Percentiles rank a stretch among this genome's conserved stretches.
phyloP scores from a whole-genome alignment of 2,888 invertebrate genomes.

The Lasioglossum figueresi region DNA sequence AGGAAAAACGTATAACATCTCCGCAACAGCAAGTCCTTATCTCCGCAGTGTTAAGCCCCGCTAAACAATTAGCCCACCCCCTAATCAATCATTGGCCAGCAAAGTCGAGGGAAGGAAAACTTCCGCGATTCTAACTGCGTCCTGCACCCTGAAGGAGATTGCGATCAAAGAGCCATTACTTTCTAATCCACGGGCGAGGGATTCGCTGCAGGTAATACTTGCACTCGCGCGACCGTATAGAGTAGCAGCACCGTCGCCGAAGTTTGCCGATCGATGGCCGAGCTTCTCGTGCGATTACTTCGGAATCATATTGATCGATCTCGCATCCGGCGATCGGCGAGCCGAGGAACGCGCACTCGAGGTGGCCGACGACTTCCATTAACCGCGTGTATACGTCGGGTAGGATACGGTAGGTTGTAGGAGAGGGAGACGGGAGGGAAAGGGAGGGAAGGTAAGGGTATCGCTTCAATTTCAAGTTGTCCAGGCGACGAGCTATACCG shows the following conservation, averaged over 20 bases:
- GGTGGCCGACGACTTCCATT: conserved; percentile 22
- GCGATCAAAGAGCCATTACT: conserved; percentile 1
- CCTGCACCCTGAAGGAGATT: background rate
- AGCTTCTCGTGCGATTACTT: conserved; percentile 2
- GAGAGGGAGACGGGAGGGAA: background rate
- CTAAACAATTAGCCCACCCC: background rate
- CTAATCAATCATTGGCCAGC: background rate
- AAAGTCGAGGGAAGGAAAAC: background rate
- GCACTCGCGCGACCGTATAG: conserved; percentile 1
- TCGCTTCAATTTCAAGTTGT: conserved; percentile 35
- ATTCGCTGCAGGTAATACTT: background rate
- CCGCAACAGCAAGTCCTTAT: background rate
- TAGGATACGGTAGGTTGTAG: background rate
- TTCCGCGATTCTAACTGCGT: background rate
- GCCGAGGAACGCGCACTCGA: conserved; percentile 3
- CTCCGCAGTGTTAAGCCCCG: background rate
- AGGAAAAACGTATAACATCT: background rate
- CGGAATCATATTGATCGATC: conserved; percentile 6
- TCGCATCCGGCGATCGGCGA: background rate
- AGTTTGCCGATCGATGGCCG: background rate
- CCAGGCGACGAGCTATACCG: conserved; percentile 35
- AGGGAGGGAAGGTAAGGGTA: background rate
- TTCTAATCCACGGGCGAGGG: background rate
- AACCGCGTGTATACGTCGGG: background rate
- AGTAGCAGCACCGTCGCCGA: background rate